Percentiles rank a stretch among this genome's conserved stretches.
These are phyloP conservation scores for Thaumatotibia leucotreta DNA, from an alignment of 1,140 invertebrate genomes.

Conservation along the genomic window DNA sequence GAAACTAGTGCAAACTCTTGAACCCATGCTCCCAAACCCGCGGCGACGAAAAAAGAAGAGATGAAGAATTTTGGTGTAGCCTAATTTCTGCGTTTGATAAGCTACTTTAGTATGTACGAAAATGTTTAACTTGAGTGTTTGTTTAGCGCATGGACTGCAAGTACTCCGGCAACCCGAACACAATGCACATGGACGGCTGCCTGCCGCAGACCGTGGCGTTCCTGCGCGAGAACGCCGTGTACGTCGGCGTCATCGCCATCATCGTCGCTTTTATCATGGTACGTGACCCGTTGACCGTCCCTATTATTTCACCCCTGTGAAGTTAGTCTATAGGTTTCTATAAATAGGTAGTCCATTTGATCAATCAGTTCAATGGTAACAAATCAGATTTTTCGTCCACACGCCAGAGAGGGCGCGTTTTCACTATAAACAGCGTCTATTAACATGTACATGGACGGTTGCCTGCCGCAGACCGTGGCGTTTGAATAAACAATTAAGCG, in stretches of 20 bases:
- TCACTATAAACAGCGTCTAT: too few relatives aligned
- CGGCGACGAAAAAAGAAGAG: too few relatives aligned
- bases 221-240: constrained; percentile 85
- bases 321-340: neutral
- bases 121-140: too few relatives aligned
- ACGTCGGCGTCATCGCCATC: constrained; percentile 88
- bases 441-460: constrained; percentile 82
- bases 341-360: too few relatives aligned
- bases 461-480: constrained; percentile 79
- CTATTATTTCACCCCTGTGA: neutral
- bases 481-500: neutral
- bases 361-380: too few relatives aligned
- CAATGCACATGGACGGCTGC: constrained; percentile 85
- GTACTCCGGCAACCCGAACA: constrained; percentile 77
- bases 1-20: too few relatives aligned
- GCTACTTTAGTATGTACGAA: too few relatives aligned
- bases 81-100: too few relatives aligned
- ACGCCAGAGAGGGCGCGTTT: too few relatives aligned
- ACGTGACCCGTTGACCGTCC: constrained; percentile 14
- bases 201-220: constrained; percentile 82
- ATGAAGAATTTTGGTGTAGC: too few relatives aligned
- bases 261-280: constrained; percentile 90
- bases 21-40: too few relatives aligned
- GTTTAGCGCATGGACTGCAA: constrained; percentile 81
- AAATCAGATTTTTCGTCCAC: too few relatives aligned